Base-by-base conservation (phyloP, 1,140 invertebrate genomes). In the Littorina saxatilis region DNA sequence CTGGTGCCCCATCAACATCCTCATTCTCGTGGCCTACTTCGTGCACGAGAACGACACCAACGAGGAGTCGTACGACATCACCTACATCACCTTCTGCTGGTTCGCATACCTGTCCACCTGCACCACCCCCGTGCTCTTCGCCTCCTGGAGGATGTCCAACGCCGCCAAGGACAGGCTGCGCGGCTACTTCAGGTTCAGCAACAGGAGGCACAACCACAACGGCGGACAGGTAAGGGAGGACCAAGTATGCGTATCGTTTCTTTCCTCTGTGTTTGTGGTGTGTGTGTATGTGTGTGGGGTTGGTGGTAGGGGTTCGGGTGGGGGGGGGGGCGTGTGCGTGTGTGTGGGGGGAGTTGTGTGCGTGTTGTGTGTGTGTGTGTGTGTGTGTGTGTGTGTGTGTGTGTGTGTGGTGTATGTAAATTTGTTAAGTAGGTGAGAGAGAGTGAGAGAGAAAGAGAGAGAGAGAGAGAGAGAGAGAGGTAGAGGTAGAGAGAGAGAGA, bases 11-110 rank as follows among this genome's bases (percentile, higher is more conserved):
- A 88, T 96, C 52, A 95, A 95, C 93, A 93, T 96, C 47, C 91
- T 96, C 2, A 93, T 94, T 85, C 90, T 96, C 23, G 95, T 95
- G 0, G 93, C 95, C 63, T 93, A 95, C 77, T 94, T 95, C 40
- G 90, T 96, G 17, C 91, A 94, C 55, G 95, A 96, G 88, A 96
- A 95, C 0, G 95, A 95, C 82, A 94, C 95, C 55, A 96, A 96
- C 87, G 94, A 92, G 29, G 94, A 93, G 32, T 94, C 95, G 86
- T 95, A 96, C 78, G 95, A 96, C 86, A 93, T 96, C 29, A 94
- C 94, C 1, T 96, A 94, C 88, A 93, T 94, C 40, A 93, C 94
- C 82, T 95, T 96, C 82, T 94, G 96, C 9, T 96, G 95, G 95
- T 90, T 96, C 43, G 95, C 95, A 2, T 96, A 96, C 82, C 87